Percentiles rank a stretch among this genome's conserved stretches.
Conservation (phyloP, 2,888 invertebrate species). For the Drosophila demipolita region DNA sequence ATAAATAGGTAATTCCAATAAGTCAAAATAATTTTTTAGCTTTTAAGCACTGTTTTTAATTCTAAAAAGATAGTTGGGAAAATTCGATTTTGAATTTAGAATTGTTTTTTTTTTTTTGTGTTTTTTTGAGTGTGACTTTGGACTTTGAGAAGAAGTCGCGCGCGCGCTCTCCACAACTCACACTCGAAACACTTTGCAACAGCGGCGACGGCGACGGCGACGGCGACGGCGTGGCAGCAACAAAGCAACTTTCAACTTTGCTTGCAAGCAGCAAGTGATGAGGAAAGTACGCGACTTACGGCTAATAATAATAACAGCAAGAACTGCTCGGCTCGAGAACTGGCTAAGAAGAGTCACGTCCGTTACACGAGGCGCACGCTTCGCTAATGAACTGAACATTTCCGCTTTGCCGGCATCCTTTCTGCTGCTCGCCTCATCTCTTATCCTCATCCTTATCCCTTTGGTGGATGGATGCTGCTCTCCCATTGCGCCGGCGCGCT, state of each 20-base stretch:
- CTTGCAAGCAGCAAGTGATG: slow-evolving; percentile 4
- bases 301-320: slow-evolving; percentile 9
- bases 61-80: neutral
- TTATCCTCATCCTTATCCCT: slow-evolving; percentile 16
- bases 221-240: slow-evolving; percentile 61
- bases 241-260: slow-evolving; percentile 47
- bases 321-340: neutral
- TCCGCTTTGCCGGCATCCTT: slow-evolving; percentile 82
- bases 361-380: slow-evolving; percentile 82
- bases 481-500: slow-evolving; percentile 71
- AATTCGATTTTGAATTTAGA: neutral
- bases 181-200: slow-evolving; percentile 22
- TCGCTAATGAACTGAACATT: slow-evolving; percentile 83
- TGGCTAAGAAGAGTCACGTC: slow-evolving; percentile 61
- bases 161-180: slow-evolving; percentile 78
- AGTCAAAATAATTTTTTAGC: too few species aligned
- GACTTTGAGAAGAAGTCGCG: slow-evolving; percentile 59
- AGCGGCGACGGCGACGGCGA: slow-evolving; percentile 45
- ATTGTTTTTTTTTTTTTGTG: neutral
- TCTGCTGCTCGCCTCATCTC: slow-evolving; percentile 11
- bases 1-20: neutral
- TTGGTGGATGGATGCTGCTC: slow-evolving; percentile 60
- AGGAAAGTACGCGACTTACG: slow-evolving; percentile 19
- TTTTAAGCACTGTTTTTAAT: neutral
- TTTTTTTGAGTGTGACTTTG: neutral